Evolutionary conservation across 2,113 vertebrate genomes (phyloP).

Genomic region (Jaculus jaculus): DNA sequence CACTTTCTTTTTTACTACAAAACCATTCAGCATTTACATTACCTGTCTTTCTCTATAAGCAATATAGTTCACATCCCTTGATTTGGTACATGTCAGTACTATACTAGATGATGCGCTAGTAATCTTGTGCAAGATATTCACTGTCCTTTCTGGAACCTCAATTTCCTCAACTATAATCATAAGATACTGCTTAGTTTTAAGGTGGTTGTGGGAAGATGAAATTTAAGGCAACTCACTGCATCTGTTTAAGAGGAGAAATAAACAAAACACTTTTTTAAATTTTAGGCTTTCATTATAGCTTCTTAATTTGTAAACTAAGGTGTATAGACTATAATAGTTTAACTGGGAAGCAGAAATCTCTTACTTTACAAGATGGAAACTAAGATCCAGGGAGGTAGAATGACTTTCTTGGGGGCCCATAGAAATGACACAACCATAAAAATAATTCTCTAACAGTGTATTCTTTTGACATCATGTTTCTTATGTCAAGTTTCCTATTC

Average conservation of each 20-base stretch:
- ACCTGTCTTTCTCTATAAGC: not conserved
- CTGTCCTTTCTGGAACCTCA: not conserved
- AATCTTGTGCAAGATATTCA: not conserved
- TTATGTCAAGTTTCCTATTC: not conserved
- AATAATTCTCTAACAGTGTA: not conserved
- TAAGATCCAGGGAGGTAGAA: not conserved
- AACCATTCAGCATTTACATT: constrained; percentile 29
- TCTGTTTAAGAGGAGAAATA: constrained; percentile 35
- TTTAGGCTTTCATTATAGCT: not conserved
- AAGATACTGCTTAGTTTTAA: constrained; percentile 46
- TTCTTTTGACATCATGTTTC: constrained; percentile 13
- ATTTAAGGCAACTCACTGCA: constrained; percentile 12
- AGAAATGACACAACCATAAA: constrained; percentile 40
- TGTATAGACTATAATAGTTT: not conserved
- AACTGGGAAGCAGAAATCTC: constrained; percentile 1
- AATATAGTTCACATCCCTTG: not conserved
- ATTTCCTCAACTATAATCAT: not conserved
- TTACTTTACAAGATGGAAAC: constrained; percentile 12
- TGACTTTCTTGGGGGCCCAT: not conserved
- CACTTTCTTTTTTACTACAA: not conserved
- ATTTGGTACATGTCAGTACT: constrained; percentile 10
- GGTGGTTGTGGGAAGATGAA: not conserved
- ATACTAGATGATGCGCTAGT: not conserved
- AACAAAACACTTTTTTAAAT: constrained; percentile 30
- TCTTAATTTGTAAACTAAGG: constrained; percentile 19